Percentiles rank a stretch among this genome's conserved stretches.
These are phyloP conservation scores for zebrafish (Danio rerio) DNA, from an alignment of 2,113 vertebrate genomes.

Conservation along the genomic window DNA sequence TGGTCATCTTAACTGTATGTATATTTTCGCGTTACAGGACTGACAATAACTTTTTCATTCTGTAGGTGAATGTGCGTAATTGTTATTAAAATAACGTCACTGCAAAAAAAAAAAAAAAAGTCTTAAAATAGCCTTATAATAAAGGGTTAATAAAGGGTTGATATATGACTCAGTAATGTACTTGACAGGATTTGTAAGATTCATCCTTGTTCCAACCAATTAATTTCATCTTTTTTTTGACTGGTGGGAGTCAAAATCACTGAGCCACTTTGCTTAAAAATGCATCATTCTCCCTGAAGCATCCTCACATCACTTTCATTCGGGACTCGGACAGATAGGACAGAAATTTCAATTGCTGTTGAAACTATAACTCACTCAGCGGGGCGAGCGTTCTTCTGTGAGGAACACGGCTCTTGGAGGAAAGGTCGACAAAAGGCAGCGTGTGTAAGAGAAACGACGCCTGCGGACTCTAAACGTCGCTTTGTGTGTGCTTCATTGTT, in stretches of 20 bases:
- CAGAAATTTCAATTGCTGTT: conserved; percentile 42
- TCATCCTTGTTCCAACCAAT: conserved; percentile 7
- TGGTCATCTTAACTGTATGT: too few relatives aligned
- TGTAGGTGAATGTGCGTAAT: background rate
- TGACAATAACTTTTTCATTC: background rate
- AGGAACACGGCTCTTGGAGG: conserved; percentile 24
- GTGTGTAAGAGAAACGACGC: conserved; percentile 28
- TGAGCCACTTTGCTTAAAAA: conserved; percentile 34
- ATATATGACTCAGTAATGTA: background rate
- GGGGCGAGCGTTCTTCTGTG: conserved; percentile 31
- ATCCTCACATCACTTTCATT: conserved; percentile 12
- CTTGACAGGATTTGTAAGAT: background rate
- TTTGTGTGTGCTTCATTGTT: conserved; percentile 47
- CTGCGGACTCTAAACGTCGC: conserved; percentile 38
- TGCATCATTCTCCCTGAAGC: conserved; percentile 22
- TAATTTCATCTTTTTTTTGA: conserved; percentile 21
- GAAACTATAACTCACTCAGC: conserved; percentile 44
- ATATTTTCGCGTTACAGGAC: background rate
- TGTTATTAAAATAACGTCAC: background rate
- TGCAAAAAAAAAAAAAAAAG: background rate
- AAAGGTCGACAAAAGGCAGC: conserved; percentile 48
- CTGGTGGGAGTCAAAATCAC: conserved; percentile 10
- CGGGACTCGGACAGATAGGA: conserved; percentile 24
- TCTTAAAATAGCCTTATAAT: background rate
- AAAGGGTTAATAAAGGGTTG: too few relatives aligned